These are phyloP conservation scores for Hypomecis atomaria DNA, from an alignment of 2,888 invertebrate species.

Conservation along the genomic window DNA sequence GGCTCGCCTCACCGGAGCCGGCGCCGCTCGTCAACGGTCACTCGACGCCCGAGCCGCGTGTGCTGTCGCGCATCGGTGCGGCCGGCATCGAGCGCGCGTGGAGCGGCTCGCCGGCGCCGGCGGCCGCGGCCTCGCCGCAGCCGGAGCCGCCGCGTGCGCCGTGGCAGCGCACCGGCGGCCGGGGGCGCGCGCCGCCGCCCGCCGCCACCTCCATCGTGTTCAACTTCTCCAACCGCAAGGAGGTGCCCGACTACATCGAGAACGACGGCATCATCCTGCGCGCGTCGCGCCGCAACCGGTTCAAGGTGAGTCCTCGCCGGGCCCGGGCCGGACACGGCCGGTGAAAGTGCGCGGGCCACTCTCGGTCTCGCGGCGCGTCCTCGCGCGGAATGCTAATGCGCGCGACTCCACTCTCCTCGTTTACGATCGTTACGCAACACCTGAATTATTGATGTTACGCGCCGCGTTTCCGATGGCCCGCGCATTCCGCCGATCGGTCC, in stretches of 20 bases:
- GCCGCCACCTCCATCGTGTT: slow-evolving; percentile 91
- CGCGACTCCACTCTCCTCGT: slow-evolving; percentile 21
- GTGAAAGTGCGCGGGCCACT: slow-evolving; percentile 69
- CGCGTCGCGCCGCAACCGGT: slow-evolving; percentile 86
- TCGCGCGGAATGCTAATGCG: slow-evolving; percentile 50
- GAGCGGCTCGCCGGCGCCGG: slow-evolving; percentile 57
- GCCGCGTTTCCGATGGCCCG: slow-evolving; percentile 27
- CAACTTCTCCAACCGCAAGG: slow-evolving; percentile 93
- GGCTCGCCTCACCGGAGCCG: slow-evolving; percentile 48
- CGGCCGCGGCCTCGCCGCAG: slow-evolving; percentile 45
- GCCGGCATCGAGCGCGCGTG: slow-evolving; percentile 71
- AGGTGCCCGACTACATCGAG: slow-evolving; percentile 96
- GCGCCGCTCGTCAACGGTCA: slow-evolving; percentile 64
- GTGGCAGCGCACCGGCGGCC: slow-evolving; percentile 45
- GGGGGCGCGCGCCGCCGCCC: slow-evolving; percentile 50
- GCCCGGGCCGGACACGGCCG: slow-evolving; percentile 24
- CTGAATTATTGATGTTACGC: slow-evolving; percentile 34
- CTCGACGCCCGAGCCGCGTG: slow-evolving; percentile 67
- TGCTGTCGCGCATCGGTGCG: slow-evolving; percentile 60
- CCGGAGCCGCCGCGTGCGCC: slow-evolving; percentile 46
- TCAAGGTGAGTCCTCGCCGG: slow-evolving; percentile 87
- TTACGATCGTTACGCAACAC: slow-evolving; percentile 35
- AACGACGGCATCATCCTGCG: slow-evolving; percentile 92
- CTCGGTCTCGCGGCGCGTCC: slow-evolving; percentile 62
- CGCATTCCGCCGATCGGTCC: not conserved